These are phyloP conservation scores for Lasiurus cinereus DNA, from an alignment of 2,113 vertebrate genomes.

Conservation along the genomic window DNA sequence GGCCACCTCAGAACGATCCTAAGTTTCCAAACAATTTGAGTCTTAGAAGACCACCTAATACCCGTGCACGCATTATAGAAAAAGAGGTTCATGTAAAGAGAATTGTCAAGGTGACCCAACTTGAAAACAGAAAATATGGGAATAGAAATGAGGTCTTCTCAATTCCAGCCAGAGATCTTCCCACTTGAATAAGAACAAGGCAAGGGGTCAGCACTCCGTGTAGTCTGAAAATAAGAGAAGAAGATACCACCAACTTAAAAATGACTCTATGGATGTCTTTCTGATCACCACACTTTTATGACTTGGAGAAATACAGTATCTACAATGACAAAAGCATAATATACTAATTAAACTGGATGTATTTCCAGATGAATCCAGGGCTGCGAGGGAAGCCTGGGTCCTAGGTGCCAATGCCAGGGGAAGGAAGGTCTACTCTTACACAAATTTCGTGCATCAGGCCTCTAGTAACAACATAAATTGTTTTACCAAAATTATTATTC, in stretches of 20 bases:
- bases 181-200: neutral
- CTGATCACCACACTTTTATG: neutral
- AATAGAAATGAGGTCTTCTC: neutral
- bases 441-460: too few relatives aligned
- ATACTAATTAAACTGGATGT: too few relatives aligned
- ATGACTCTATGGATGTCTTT: neutral
- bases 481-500: neutral
- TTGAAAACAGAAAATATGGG: neutral
- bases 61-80: neutral
- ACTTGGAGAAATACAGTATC: neutral
- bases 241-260: neutral
- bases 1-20: rapidly evolving
- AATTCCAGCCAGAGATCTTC: neutral
- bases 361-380: too few relatives aligned
- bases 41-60: neutral
- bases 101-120: neutral
- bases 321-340: too few relatives aligned
- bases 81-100: neutral
- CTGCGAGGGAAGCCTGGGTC: too few relatives aligned
- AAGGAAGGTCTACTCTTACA: too few relatives aligned
- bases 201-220: neutral
- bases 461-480: neutral
- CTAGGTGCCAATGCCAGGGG: too few relatives aligned
- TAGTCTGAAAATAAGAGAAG: neutral
- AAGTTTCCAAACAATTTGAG: neutral